Conservation (phyloP, 2,888 invertebrate species). For the Caenorhabditis sulstoni region DNA sequence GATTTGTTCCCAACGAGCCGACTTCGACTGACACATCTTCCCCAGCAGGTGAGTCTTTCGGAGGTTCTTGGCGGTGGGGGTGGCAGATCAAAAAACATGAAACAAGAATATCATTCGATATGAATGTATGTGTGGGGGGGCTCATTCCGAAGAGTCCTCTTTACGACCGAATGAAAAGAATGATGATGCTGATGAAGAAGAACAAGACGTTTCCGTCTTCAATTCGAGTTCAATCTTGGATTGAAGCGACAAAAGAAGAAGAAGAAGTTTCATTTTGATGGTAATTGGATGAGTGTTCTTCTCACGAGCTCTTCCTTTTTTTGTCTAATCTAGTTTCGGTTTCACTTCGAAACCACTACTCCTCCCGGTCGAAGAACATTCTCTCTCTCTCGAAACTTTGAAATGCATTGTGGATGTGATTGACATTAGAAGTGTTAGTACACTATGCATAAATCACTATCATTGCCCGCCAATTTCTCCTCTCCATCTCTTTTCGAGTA, state of each 20-base stretch:
- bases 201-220: neutral
- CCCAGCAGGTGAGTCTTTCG: conserved; percentile 48
- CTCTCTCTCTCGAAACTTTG: neutral
- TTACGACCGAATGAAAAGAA: no score
- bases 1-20: conserved; percentile 51
- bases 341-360: neutral
- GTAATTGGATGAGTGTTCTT: conserved; percentile 23
- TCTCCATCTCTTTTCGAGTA: conserved; percentile 1
- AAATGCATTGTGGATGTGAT: conserved; percentile 9
- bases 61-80: neutral
- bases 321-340: neutral
- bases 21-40: conserved; percentile 46
- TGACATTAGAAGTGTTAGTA: conserved; percentile 15
- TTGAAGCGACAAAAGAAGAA: neutral
- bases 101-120: neutral
- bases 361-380: neutral
- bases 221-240: neutral
- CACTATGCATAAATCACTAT: conserved; percentile 30
- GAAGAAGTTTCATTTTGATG: neutral
- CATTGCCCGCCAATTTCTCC: neutral
- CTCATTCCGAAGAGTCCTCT: no score
- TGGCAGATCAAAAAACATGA: no score
- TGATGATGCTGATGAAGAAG: neutral
- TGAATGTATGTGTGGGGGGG: no score
- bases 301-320: neutral